Base-by-base conservation (phyloP, 1,140 invertebrate genomes). In the Macrobrachium rosenbergii region DNA sequence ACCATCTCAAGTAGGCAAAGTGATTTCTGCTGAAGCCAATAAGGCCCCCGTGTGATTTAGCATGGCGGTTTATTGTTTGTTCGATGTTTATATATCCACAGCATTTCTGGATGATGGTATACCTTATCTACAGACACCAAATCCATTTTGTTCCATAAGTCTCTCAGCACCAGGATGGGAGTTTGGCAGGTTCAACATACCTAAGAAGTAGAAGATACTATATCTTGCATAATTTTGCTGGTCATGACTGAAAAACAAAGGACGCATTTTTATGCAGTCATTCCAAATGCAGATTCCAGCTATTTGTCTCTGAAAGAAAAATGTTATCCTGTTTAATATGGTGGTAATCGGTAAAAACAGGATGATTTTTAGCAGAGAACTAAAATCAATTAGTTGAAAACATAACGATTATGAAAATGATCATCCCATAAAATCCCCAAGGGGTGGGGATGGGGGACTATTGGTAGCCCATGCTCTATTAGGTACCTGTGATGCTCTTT, bases 21-120 rank as follows among this genome's bases (percentile, higher is more conserved):
- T 80, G 78, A 64, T 80, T 80, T 64, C 78, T 80, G 62, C 58
- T 80, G 78, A 80, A 80, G 59, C 78, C 78, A 23, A 80, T 64
- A 16, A 62, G 60, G 21, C 78, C 78, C 60, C 12, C 59, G 5
- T 80, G n/a, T 37, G 78, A 62, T 80, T 8, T 80, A 23, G 59
- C 58, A 80, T 80, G 78, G 58, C 17, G n/a, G 12, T 80, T 80
- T 28, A 23, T 80, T 64, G 78, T 80, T 63, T 80, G 12, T 63
- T 80, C 78, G 62, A 63, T 80, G 45, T 23, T 80, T n/a, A n/a
- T 14, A 80, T 80, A 80, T 80, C n/a, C 37, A 80, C 78, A 63
- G 78, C 78, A 14, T 80, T 80, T 80, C 60, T 80, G n/a, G 78
- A 60, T 80, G 59, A 80, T 60, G 78, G 58, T 16, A 80, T 60